Conservation (phyloP, 1,140 invertebrate species). For the Ectropis grisescens region DNA sequence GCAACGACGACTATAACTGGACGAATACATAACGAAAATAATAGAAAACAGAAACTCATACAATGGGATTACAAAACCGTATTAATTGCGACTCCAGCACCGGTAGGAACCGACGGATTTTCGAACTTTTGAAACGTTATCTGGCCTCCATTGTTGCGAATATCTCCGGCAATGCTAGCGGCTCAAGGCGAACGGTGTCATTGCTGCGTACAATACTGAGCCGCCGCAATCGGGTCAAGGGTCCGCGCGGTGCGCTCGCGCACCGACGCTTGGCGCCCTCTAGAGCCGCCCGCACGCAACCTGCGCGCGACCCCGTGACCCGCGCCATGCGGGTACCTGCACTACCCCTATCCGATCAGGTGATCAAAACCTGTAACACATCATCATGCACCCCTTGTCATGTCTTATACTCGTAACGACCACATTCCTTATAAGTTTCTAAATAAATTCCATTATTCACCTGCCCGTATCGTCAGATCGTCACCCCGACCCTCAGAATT, state of each 20-base stretch:
- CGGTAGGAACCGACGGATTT: conserved; percentile 61
- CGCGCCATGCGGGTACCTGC: conserved; percentile 40
- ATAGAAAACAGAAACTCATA: conserved; percentile 21
- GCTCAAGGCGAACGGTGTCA: conserved; percentile 67
- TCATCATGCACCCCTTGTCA: no score
- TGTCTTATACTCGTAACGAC: conserved; percentile 13
- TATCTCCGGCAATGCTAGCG: conserved; percentile 67
- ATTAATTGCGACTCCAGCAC: conserved; percentile 42
- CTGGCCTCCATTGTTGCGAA: conserved; percentile 69
- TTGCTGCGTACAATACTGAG: conserved; percentile 60
- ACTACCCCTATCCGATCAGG: conserved; percentile 37
- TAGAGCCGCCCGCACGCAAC: not conserved
- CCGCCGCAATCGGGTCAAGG: conserved; percentile 59
- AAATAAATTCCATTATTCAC: conserved; percentile 45
- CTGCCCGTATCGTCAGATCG: conserved; percentile 35
- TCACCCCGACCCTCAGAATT: conserved; percentile 16
- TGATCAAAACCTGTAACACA: conserved; percentile 19
- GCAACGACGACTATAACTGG: not conserved
- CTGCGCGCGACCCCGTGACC: conserved; percentile 14
- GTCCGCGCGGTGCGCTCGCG: conserved; percentile 35
- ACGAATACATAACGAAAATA: not conserved
- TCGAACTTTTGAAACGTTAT: conserved; percentile 67
- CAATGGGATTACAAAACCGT: conserved; percentile 40
- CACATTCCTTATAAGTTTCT: conserved; percentile 25
- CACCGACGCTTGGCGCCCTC: conserved; percentile 14